phyloP scores from a whole-genome alignment of 2,888 invertebrate genomes.

The Apamea sordens region DNA sequence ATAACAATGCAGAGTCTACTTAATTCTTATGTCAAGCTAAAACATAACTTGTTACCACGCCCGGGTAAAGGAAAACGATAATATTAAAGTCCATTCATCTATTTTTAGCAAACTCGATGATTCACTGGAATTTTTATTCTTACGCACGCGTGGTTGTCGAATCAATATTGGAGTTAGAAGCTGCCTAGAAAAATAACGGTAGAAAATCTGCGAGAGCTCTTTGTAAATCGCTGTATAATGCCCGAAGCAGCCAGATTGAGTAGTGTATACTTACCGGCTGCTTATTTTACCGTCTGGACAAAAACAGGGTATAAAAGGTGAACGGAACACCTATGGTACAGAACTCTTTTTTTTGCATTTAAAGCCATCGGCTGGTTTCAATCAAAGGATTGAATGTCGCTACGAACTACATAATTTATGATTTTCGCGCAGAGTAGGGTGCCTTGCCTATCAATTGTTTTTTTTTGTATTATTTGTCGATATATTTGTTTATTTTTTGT shows the following conservation, averaged over 20 bases:
- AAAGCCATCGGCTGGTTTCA: too few relatives aligned
- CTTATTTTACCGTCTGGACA: neutral
- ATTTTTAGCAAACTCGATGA: slow-evolving; percentile 50
- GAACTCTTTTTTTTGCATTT: too few relatives aligned
- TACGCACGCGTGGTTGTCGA: slow-evolving; percentile 17
- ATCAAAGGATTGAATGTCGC: neutral
- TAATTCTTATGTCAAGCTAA: neutral
- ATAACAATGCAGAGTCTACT: slow-evolving; percentile 5
- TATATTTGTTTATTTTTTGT: too few relatives aligned
- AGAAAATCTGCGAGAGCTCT: neutral
- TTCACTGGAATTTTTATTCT: slow-evolving; percentile 45
- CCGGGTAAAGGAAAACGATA: slow-evolving; percentile 39
- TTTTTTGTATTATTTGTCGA: too few relatives aligned
- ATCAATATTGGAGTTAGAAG: slow-evolving; percentile 20
- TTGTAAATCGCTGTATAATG: neutral
- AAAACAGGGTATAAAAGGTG: neutral
- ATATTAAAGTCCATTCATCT: slow-evolving; percentile 44
- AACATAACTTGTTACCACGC: slow-evolving; percentile 13
- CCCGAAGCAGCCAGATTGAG: neutral
- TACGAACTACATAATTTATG: neutral
- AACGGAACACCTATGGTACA: too few relatives aligned
- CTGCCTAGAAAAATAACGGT: neutral
- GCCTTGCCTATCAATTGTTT: too few relatives aligned
- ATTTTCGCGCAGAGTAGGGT: neutral
- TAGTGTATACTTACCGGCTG: neutral